phyloP scores from a whole-genome alignment of 30 jellyfish, hydroid and myxozoan genomes.

The Aurelia coerulea region DNA sequence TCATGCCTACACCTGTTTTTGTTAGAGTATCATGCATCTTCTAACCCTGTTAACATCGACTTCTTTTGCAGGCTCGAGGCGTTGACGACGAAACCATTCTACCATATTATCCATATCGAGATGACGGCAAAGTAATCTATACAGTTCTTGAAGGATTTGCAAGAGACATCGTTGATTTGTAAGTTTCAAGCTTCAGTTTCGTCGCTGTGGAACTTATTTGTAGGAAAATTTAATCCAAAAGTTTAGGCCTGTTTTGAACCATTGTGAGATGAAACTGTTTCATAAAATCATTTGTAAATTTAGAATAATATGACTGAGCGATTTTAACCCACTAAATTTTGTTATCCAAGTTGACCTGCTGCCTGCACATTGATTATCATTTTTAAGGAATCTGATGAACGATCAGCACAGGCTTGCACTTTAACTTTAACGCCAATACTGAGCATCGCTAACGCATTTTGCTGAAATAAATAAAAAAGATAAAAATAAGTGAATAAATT shows the following conservation, averaged over 20 bases:
- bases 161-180: constrained; percentile 62
- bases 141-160: constrained; percentile 59
- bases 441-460: not conserved
- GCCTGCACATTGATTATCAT: no score
- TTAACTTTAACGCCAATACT: constrained; percentile 3
- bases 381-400: no score
- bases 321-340: no score
- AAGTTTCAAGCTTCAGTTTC: constrained; percentile 2
- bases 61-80: constrained; percentile 54
- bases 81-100: constrained; percentile 46
- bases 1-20: no score
- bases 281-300: no score
- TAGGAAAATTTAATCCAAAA: no score
- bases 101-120: constrained; percentile 84
- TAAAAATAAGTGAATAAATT: not conserved
- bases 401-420: not conserved
- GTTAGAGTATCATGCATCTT: no score
- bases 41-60: not conserved
- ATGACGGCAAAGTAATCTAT: constrained; percentile 76
- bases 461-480: not conserved
- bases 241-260: no score
- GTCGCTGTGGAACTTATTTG: no score
- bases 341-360: no score
- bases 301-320: no score
- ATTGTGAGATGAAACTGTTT: no score